Evolutionary conservation across 2,888 invertebrate genomes (phyloP), one percentile per base, ranked within the genome.

Genomic region (Chrysolina haemoptera): DNA sequence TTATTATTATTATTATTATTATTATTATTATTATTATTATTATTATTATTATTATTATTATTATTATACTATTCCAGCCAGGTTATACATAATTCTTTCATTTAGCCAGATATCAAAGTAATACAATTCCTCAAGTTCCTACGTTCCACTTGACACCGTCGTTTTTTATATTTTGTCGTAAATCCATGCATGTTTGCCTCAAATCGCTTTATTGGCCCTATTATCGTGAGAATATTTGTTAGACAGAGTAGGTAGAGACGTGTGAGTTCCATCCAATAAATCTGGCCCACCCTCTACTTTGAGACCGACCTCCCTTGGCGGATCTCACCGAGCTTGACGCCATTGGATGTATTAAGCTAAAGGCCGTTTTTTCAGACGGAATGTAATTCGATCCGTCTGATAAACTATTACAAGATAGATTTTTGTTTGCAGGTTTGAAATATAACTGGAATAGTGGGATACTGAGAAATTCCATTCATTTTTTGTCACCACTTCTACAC

Each of bases 201-300:
- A 59, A 59, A 59, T 59, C 59, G 59, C 59, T 59, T 59, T 35
- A 59, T 59, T 59, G 59, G 27, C n/a, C 59, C n/a, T 10, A 27
- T 27, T 59, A 27, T 27, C 27, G n/a, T 27, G 27, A 35, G 27
- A 35, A 59, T 4, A 10, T 53, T 53, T 11, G 18, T 53, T 20
- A n/a, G 59, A 59, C 35, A 35, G 59, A 59, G 27, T 59, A 59
- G 59, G 59, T 59, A 59, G 22, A 59, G 22, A 59, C 27, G 59
- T 59, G 59, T 59, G 59, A 59, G 59, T 59, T 59, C 59, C 59
- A 59, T 14, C 59, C 22, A 59, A 59, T 59, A 59, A 59, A 59
- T 59, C 59, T 59, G 35, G 59, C 59, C 35, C 59, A 59, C 59
- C 59, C 59, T 59, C 59, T n/a, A 59, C 10, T 59, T 59, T 59